These are phyloP conservation scores for Drosophila seclusa DNA, from an alignment of 2,888 invertebrate genomes.

Conservation along the genomic window DNA sequence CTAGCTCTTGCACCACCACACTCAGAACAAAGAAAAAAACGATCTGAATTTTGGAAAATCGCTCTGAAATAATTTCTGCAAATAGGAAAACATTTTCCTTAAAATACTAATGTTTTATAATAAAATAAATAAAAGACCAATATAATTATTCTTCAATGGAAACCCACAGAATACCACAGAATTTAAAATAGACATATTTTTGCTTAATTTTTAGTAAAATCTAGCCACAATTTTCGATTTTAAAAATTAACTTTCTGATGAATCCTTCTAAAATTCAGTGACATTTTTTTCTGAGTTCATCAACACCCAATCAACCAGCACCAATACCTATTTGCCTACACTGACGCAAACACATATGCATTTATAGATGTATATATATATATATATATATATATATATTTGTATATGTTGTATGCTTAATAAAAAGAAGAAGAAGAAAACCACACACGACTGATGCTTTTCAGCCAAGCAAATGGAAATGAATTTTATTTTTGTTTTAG, in stretches of 20 bases:
- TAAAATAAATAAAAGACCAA: background rate
- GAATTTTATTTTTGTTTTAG: slow-evolving; percentile 80
- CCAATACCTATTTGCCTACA: slow-evolving; percentile 19
- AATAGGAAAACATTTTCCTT: background rate
- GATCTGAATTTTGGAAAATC: background rate
- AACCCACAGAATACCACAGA: background rate
- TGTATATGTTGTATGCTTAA: background rate
- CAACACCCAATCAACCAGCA: background rate
- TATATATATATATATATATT: background rate
- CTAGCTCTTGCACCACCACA: background rate
- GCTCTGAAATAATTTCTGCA: background rate
- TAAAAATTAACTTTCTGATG: background rate
- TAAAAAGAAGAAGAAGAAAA: background rate
- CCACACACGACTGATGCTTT: slow-evolving; percentile 28
- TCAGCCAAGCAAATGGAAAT: slow-evolving; percentile 67
- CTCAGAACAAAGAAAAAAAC: background rate
- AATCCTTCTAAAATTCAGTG: background rate
- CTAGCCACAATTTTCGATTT: background rate
- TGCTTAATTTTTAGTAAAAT: background rate
- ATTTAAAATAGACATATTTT: background rate
- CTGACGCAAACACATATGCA: background rate
- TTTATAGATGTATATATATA: background rate
- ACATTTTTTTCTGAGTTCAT: background rate
- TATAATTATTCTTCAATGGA: background rate
- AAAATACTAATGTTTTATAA: background rate